Conservation (phyloP, 1,140 invertebrate species). For the Heterodera schachtii region DNA sequence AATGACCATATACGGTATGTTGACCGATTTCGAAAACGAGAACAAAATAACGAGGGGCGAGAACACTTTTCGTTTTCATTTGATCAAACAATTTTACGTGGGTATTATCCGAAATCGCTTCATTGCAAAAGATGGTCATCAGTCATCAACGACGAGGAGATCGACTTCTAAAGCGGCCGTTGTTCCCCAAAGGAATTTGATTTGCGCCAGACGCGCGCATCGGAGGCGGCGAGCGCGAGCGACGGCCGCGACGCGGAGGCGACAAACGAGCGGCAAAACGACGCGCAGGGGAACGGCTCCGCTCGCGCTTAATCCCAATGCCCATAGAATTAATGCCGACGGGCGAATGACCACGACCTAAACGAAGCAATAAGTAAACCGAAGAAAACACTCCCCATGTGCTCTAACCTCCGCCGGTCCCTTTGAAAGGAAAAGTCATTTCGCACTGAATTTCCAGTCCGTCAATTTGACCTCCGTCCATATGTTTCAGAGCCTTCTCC, state of each 20-base stretch:
- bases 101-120: background rate
- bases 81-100: background rate
- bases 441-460: conserved; percentile 54
- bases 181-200: conserved; percentile 36
- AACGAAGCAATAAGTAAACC: background rate
- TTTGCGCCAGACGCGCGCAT: conserved; percentile 28
- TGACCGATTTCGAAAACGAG: background rate
- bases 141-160: conserved; percentile 31
- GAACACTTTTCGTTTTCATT: background rate
- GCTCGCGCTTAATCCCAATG: conserved; percentile 17
- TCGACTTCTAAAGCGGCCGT: conserved; percentile 17
- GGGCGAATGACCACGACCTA: conserved; percentile 22
- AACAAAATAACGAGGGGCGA: background rate
- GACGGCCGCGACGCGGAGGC: conserved; percentile 38
- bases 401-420: background rate
- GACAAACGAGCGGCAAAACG: conserved; percentile 23
- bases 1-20: background rate
- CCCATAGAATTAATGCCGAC: background rate
- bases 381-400: background rate
- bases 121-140: background rate
- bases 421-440: conserved; percentile 37
- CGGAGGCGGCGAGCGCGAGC: conserved; percentile 26
- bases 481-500: conserved; percentile 96
- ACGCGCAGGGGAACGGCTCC: conserved; percentile 36
- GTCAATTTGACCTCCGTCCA: conserved; percentile 83